phyloP scores from a whole-genome alignment of 2,888 invertebrate species.

The Napeogenes inachia region DNA sequence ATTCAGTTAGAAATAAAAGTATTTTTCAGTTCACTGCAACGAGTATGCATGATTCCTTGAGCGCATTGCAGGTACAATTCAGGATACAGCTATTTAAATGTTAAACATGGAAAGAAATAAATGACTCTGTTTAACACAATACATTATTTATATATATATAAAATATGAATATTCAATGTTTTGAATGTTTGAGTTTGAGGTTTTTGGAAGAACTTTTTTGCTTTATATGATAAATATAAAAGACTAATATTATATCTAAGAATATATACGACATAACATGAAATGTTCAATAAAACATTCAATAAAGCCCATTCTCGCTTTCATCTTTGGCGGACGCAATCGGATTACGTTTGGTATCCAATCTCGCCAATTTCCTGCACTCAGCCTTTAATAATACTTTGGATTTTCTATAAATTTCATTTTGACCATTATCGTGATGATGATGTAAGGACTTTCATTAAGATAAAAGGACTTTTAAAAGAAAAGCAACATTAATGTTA shows the following conservation, averaged over 20 bases:
- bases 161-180: too few species aligned
- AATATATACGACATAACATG: slow-evolving; percentile 7
- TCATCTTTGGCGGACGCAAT: slow-evolving; percentile 26
- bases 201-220: background rate
- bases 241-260: background rate
- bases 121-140: too few species aligned
- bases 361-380: slow-evolving; percentile 28
- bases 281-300: slow-evolving; percentile 20
- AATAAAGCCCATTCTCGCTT: slow-evolving; percentile 23
- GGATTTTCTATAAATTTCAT: background rate
- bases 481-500: too few species aligned
- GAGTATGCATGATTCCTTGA: too few species aligned
- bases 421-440: slow-evolving; percentile 1
- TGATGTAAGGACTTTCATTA: background rate
- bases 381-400: slow-evolving; percentile 7
- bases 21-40: too few species aligned
- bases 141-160: too few species aligned
- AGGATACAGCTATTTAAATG: too few species aligned
- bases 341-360: slow-evolving; percentile 28
- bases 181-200: too few species aligned
- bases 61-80: too few species aligned
- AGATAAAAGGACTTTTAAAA: too few species aligned
- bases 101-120: too few species aligned
- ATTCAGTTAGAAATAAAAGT: background rate
- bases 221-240: background rate